Evolutionary conservation across 2,888 invertebrate genomes (phyloP).

Genomic region (Harmothoe impar): DNA sequence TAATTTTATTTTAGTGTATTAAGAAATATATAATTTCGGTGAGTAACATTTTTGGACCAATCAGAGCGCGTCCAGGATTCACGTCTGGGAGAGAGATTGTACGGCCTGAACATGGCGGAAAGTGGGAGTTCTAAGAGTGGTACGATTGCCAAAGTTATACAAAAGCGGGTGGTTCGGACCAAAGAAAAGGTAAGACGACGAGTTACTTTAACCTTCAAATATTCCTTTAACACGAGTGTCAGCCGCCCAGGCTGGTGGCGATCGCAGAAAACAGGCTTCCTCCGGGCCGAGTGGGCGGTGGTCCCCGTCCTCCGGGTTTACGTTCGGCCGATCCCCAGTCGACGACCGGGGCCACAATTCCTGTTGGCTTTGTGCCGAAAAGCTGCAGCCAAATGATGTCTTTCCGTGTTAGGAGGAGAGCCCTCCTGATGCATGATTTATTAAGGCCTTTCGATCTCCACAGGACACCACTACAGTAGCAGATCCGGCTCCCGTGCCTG

Average conservation of each 20-base stretch:
- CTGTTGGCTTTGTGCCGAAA: constrained; percentile 47
- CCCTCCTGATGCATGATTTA: background rate
- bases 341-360: background rate
- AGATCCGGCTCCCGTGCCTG: too few relatives aligned
- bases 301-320: constrained; percentile 20
- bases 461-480: too few relatives aligned
- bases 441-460: background rate
- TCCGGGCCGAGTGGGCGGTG: constrained; percentile 56
- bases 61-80: constrained; percentile 7
- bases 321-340: constrained; percentile 11
- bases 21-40: background rate
- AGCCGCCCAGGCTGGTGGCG: background rate
- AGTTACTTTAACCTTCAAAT: background rate
- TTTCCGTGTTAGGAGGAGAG: background rate
- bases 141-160: constrained; percentile 69
- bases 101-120: constrained; percentile 65
- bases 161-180: constrained; percentile 69
- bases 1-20: background rate
- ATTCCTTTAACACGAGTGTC: constrained; percentile 1
- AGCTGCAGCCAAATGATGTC: background rate
- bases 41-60: constrained; percentile 13
- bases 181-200: constrained; percentile 70
- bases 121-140: constrained; percentile 62
- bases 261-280: constrained; percentile 8
- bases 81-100: constrained; percentile 15